phyloP scores from a whole-genome alignment of 2,113 vertebrate genomes.

The Macquaria australasica region DNA sequence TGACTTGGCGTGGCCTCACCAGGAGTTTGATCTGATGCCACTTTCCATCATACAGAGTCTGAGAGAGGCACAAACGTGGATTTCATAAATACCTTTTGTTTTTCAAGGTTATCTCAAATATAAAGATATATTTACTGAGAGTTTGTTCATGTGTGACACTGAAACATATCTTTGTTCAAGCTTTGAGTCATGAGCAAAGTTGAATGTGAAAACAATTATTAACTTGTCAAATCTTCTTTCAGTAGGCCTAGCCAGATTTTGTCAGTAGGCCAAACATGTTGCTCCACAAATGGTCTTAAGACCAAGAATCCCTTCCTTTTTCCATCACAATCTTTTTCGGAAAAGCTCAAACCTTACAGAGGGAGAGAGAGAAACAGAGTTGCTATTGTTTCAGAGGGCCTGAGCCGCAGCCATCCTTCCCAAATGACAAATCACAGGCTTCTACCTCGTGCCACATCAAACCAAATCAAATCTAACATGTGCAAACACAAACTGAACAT shows the following conservation, averaged over 20 bases:
- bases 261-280: conserved; percentile 2
- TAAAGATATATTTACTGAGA: neutral
- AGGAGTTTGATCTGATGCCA: conserved; percentile 88
- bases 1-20: conserved; percentile 71
- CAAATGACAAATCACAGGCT: conserved; percentile 54
- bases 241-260: too few relatives aligned
- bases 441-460: conserved; percentile 46
- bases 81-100: neutral
- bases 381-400: conserved; percentile 35
- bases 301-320: conserved; percentile 29
- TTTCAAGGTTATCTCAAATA: neutral
- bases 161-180: neutral
- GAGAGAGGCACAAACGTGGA: neutral
- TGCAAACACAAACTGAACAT: conserved; percentile 47
- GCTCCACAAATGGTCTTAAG: conserved; percentile 37
- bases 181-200: neutral
- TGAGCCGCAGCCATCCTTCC: conserved; percentile 25
- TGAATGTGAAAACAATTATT: conserved; percentile 38
- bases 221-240: conserved; percentile 31
- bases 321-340: conserved; percentile 30
- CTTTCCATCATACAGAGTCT: conserved; percentile 74
- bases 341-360: neutral
- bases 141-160: neutral
- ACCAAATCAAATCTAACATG: conserved; percentile 55
- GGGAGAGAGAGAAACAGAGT: conserved; percentile 43